Evolutionary conservation across 2,113 vertebrate species (phyloP), one percentile per base, ranked within the genome.

Genomic region (Antennarius striatus): DNA sequence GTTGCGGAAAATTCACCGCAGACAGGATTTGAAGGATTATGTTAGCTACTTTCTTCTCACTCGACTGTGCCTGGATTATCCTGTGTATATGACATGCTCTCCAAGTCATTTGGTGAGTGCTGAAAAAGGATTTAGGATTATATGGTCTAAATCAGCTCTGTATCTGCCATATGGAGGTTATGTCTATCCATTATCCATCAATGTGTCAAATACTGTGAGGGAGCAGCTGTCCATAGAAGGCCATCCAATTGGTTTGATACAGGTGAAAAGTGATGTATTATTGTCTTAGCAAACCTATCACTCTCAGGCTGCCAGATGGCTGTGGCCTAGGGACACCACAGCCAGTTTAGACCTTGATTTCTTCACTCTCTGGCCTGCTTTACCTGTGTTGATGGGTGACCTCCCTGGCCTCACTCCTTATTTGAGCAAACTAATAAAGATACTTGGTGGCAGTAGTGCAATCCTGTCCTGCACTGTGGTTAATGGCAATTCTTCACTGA

Each of bases 261-360:
- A 90, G 85, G 86, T 88, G 86, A 91, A 89, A 85, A 87, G 81
- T 87, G 79, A 89, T 85, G 79, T 86, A 86, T 86, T 86, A 89
- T 90, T 88, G 89, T 73, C 79, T 83, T 70, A 54, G 80, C 76
- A 57, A 79, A 81, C 81, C 81, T 77, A 88, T 91, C 90, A 84
- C 67, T 89, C 81, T 82, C 55, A 1, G 63, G 29, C 78, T 79
- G 81, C 80, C 81, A 82, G 75, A 82, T 84, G 85, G 68, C 72
- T 86, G 79, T 84, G 79, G 84, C 85, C 88, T 73, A 52, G 73
- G 76, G 87, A 89, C 85, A 73, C 67, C 9, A 42, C 63, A 71
- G 63, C 72, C 77, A 68, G 48, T 86, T 86, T 81, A 90, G 66
- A 82, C 82, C 90, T 88, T 91, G 85, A 87, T 82, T 84, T 80